Conservation (phyloP, 2,797 vertebrate species). For the Danionella dracula region DNA sequence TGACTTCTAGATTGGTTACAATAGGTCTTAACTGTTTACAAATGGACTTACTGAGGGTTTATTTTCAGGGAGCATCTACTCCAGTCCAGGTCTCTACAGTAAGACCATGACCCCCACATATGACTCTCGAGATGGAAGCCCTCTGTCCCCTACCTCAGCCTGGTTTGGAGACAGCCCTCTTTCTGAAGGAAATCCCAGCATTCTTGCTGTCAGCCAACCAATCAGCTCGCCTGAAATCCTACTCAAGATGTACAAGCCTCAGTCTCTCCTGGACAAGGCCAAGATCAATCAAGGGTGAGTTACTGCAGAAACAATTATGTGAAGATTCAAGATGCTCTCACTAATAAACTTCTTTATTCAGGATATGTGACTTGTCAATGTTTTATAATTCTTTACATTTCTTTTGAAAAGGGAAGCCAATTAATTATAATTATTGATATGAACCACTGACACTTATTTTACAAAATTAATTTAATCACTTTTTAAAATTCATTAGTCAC, state of each 20-base stretch:
- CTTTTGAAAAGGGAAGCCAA: too few relatives aligned
- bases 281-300: conserved; percentile 96
- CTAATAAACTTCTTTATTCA: too few relatives aligned
- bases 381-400: too few relatives aligned
- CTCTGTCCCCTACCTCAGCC: conserved; percentile 92
- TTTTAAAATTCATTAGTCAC: too few relatives aligned
- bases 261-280: conserved; percentile 95
- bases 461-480: too few relatives aligned
- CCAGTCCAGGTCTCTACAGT: conserved; percentile 96
- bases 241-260: conserved; percentile 95
- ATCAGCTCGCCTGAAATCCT: conserved; percentile 92
- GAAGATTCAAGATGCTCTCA: too few relatives aligned
- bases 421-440: too few relatives aligned
- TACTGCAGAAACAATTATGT: too few relatives aligned
- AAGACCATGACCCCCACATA: conserved; percentile 99
- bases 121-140: conserved; percentile 94
- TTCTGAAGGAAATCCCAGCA: conserved; percentile 96
- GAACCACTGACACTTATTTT: too few relatives aligned
- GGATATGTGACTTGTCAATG: too few relatives aligned
- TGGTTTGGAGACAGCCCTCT: conserved; percentile 98
- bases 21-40: background rate
- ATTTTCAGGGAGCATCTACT: conserved; percentile 92
- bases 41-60: background rate
- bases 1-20: too few relatives aligned
- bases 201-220: conserved; percentile 95